A percentile compares a stretch with the other conserved stretches of the same genome.
Evolutionary conservation across 2,113 vertebrate species (phyloP).

Genomic region (Passer domesticus): DNA sequence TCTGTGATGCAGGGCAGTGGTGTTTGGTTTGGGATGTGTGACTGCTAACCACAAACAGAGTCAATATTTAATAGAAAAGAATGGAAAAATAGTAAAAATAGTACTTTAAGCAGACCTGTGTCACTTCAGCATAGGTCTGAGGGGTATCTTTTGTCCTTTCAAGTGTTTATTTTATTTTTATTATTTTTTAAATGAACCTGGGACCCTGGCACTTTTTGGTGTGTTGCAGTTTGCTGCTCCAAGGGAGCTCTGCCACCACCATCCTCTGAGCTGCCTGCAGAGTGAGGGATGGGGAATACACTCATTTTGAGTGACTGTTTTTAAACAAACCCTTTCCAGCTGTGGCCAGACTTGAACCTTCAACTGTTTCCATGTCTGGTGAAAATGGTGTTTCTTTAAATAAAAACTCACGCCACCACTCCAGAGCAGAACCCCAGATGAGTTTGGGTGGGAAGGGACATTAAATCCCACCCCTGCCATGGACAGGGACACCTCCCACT

Average conservation of each 20-base stretch:
- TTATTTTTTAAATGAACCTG: neutral
- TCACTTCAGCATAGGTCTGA: neutral
- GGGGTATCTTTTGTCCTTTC: neutral
- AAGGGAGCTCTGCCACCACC: neutral
- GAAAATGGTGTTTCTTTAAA: neutral
- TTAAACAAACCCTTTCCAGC: conserved; percentile 1
- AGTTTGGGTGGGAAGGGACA: neutral
- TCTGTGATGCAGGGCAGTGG: conserved; percentile 24
- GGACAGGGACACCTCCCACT: neutral
- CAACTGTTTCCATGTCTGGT: neutral
- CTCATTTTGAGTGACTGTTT: neutral
- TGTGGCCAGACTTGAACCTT: neutral
- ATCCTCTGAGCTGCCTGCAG: neutral
- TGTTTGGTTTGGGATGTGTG: conserved; percentile 49
- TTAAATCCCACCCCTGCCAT: neutral
- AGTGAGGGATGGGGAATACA: neutral
- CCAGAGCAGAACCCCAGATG: neutral
- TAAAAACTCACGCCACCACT: neutral
- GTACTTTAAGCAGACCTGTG: neutral
- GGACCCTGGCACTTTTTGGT: neutral
- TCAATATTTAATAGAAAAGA: conserved; percentile 54
- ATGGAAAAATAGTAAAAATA: conserved; percentile 27
- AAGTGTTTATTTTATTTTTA: neutral
- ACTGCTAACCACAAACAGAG: conserved; percentile 8
- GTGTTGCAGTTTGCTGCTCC: neutral